Conservation (phyloP, 1,140 invertebrate species). For the Drosophila novamexicana region DNA sequence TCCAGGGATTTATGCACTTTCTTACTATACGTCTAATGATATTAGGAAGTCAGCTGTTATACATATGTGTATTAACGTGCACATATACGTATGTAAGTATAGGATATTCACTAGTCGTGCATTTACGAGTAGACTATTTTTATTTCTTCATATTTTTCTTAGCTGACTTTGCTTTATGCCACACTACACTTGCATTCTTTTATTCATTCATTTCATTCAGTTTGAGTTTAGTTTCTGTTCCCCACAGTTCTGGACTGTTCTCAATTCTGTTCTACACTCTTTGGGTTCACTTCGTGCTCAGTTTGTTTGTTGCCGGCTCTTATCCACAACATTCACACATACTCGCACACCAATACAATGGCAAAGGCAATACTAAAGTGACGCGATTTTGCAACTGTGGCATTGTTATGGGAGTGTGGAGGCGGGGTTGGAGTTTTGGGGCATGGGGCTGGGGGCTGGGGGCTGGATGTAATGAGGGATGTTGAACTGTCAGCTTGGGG, state of each 20-base stretch:
- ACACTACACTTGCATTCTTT: conserved; percentile 51
- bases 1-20: no score
- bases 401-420: conserved; percentile 34
- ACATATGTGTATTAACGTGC: no score
- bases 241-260: conserved; percentile 12
- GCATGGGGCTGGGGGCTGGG: not conserved
- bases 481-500: conserved; percentile 2
- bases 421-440: not conserved
- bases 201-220: conserved; percentile 60
- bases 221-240: conserved; percentile 45
- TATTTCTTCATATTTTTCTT: conserved; percentile 19
- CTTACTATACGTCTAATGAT: no score
- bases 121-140: not conserved
- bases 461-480: conserved; percentile 26
- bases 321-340: conserved; percentile 2
- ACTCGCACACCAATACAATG: conserved; percentile 26
- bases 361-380: conserved; percentile 45
- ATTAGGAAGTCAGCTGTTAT: no score
- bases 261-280: conserved; percentile 19
- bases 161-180: conserved; percentile 26
- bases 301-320: conserved; percentile 48
- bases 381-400: conserved; percentile 42
- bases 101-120: conserved; percentile 6
- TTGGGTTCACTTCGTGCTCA: conserved; percentile 39
- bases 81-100: not conserved